phyloP scores from a whole-genome alignment of 2,888 invertebrate genomes.

The Bombyx huttoni region DNA sequence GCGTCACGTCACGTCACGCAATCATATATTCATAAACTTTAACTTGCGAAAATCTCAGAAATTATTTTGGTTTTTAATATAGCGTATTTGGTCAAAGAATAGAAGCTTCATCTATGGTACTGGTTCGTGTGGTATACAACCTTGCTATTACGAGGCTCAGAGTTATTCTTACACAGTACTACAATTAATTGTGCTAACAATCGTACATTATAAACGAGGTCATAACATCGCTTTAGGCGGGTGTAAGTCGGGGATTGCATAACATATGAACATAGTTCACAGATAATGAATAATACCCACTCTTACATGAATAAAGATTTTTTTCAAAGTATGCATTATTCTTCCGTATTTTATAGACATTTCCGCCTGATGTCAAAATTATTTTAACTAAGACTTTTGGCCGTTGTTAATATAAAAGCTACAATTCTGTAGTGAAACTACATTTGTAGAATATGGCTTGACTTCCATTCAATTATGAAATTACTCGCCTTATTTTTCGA shows the following conservation, averaged over 20 bases:
- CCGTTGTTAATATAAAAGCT: neutral
- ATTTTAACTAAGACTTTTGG: neutral
- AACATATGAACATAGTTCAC: constrained; percentile 23
- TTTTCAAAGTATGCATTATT: neutral
- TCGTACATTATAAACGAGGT: constrained; percentile 41
- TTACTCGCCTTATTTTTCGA: neutral
- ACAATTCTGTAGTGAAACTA: neutral
- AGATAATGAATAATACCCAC: neutral
- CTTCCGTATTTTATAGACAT: neutral
- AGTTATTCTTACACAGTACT: constrained; percentile 21
- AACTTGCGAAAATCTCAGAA: too few species aligned
- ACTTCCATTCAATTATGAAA: neutral
- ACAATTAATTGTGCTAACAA: constrained; percentile 53
- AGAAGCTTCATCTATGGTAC: constrained; percentile 14
- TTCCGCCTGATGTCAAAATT: neutral
- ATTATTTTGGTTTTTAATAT: neutral
- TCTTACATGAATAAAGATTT: too few species aligned
- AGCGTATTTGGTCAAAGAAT: neutral
- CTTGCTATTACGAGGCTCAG: constrained; percentile 44
- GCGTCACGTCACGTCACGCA: too few species aligned
- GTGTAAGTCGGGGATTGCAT: constrained; percentile 24
- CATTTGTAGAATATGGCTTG: neutral
- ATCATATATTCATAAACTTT: too few species aligned
- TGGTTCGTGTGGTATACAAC: constrained; percentile 25
- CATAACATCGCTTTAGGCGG: constrained; percentile 26